A percentile compares a stretch with the other conserved stretches of the same genome.
Conservation (phyloP, 2,888 invertebrate species). For the Chrysotoxum bicinctum region DNA sequence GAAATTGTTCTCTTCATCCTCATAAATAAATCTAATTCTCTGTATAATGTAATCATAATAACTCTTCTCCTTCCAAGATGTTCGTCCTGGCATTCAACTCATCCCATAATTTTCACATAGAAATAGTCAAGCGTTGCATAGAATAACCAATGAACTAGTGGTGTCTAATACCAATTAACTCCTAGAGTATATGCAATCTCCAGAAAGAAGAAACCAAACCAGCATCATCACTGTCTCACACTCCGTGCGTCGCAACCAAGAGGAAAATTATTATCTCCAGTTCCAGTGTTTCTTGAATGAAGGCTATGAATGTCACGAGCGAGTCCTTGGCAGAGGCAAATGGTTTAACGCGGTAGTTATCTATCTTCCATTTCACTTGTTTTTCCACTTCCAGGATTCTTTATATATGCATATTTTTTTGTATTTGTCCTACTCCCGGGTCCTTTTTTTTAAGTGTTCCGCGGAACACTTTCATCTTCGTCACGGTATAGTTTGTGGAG, state of each 20-base stretch:
- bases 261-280: constrained; percentile 26
- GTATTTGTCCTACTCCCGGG: background rate
- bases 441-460: background rate
- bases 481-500: background rate
- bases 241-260: background rate
- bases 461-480: constrained; percentile 25
- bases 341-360: constrained; percentile 17
- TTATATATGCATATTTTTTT: background rate
- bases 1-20: background rate
- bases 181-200: background rate
- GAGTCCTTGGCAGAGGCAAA: constrained; percentile 24
- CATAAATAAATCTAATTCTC: constrained; percentile 6
- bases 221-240: background rate
- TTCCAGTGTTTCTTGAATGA: constrained; percentile 5
- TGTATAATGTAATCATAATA: constrained; percentile 5
- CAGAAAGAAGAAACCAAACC: background rate
- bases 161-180: constrained; percentile 30
- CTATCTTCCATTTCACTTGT: constrained; percentile 32
- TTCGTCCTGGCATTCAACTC: background rate
- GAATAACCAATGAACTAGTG: constrained; percentile 19
- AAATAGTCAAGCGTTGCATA: background rate
- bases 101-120: background rate
- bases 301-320: constrained; percentile 22
- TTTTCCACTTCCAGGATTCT: constrained; percentile 24
- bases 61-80: constrained; percentile 1